A percentile compares a stretch with the other conserved stretches of the same genome.
These are phyloP conservation scores for Lordiphosa collinella DNA, from an alignment of 1,140 invertebrate species.

Conservation along the genomic window DNA sequence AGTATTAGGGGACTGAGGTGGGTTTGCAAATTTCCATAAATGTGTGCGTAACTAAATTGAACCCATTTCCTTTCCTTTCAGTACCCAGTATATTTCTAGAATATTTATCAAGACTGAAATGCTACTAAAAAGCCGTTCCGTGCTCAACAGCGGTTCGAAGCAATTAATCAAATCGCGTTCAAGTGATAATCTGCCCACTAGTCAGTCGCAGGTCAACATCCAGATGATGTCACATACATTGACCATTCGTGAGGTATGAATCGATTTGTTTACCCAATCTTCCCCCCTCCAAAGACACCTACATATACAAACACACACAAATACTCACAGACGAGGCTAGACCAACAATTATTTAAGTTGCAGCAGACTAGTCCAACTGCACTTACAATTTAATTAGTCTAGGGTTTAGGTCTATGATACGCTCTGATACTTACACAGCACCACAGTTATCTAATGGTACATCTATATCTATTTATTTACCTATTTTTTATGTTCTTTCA, in stretches of 20 bases:
- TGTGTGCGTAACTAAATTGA: not conserved
- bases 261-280: not conserved
- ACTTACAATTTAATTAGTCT: no score
- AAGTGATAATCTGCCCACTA: conserved; percentile 92
- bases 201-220: conserved; percentile 94
- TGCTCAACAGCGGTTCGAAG: conserved; percentile 84
- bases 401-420: no score
- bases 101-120: conserved; percentile 96
- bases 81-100: conserved; percentile 93
- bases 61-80: conserved; percentile 69
- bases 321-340: conserved; percentile 14
- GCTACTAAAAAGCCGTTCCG: conserved; percentile 90
- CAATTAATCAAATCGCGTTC: conserved; percentile 88
- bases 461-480: conserved; percentile 7
- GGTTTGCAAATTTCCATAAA: not conserved
- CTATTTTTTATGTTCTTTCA: conserved; percentile 49
- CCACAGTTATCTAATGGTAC: conserved; percentile 38
- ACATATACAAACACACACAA: conserved; percentile 16
- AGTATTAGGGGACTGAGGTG: conserved; percentile 91
- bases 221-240: conserved; percentile 96
- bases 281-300: not conserved
- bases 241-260: conserved; percentile 92
- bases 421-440: conserved; percentile 6
- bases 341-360: not conserved
- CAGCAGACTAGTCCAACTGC: no score